Evolutionary conservation across 2,888 invertebrate species (phyloP).

Genomic region (Galerucella calmariensis): DNA sequence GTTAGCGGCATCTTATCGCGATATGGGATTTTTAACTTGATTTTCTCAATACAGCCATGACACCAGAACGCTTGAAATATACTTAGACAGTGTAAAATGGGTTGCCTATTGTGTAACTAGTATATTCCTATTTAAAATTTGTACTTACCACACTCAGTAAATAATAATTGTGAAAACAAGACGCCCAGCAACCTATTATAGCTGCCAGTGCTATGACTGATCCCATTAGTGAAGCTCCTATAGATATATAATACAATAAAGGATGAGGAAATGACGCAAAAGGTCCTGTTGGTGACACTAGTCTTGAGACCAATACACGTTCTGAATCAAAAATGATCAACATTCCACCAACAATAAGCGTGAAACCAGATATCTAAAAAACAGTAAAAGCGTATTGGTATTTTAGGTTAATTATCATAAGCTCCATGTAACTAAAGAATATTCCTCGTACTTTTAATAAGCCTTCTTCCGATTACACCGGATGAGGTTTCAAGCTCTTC

Average conservation of each 20-base stretch:
- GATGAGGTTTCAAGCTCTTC: too few relatives aligned
- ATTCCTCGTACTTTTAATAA: too few relatives aligned
- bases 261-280: constrained; percentile 75
- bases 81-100: too few relatives aligned
- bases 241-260: constrained; percentile 80
- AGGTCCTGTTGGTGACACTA: constrained; percentile 72
- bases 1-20: too few relatives aligned
- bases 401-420: too few relatives aligned
- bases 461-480: too few relatives aligned
- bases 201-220: constrained; percentile 76
- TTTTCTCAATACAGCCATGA: too few relatives aligned
- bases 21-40: too few relatives aligned
- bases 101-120: too few relatives aligned
- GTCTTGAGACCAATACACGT: constrained; percentile 77
- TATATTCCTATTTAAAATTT: background rate
- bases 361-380: constrained; percentile 77
- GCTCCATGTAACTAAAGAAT: too few relatives aligned
- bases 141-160: constrained; percentile 76
- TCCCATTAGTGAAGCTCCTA: constrained; percentile 77
- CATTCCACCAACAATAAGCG: constrained; percentile 78
- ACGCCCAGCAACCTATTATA: constrained; percentile 84
- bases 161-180: constrained; percentile 79
- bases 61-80: too few relatives aligned
- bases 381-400: background rate
- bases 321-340: constrained; percentile 78